Percentiles rank a stretch among this genome's conserved stretches.
Conservation (phyloP, 2,113 vertebrate genomes). For the Colistium nudipinnis region DNA sequence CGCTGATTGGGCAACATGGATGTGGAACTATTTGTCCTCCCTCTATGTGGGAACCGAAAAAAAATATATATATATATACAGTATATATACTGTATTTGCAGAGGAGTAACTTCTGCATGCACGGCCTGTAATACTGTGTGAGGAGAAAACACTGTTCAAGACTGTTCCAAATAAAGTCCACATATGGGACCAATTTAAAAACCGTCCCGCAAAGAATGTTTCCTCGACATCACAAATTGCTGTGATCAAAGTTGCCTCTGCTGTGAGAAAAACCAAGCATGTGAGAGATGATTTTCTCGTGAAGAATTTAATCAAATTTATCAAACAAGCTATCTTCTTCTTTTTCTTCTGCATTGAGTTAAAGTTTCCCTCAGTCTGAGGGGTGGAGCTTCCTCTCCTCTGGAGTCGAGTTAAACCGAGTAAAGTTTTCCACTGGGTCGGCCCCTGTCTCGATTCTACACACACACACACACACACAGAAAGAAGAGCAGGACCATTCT, state of each 20-base stretch:
- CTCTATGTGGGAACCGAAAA: slow-evolving; percentile 1
- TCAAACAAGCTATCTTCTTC: not conserved
- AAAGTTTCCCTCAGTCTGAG: slow-evolving; percentile 43
- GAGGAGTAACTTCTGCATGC: not conserved
- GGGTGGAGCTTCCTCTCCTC: slow-evolving; percentile 46
- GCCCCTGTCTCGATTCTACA: slow-evolving; percentile 59
- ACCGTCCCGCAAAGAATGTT: slow-evolving; percentile 47
- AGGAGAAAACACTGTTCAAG: not conserved
- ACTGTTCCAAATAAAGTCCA: slow-evolving; percentile 13
- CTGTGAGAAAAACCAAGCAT: not conserved
- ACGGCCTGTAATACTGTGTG: not conserved
- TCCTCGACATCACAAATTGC: slow-evolving; percentile 42
- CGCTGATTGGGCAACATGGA: slow-evolving; percentile 56
- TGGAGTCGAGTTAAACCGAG: slow-evolving; percentile 47
- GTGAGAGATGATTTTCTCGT: not conserved
- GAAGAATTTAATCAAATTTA: not conserved
- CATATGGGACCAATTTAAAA: slow-evolving; percentile 68
- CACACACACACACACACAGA: slow-evolving; percentile 45
- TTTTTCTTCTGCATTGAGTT: not conserved
- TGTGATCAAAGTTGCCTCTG: slow-evolving; percentile 22
- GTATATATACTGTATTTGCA: not conserved
- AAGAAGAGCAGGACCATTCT: slow-evolving; percentile 25
- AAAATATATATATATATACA: not conserved
- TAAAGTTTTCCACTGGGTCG: slow-evolving; percentile 74
- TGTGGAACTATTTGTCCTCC: slow-evolving; percentile 62